Percentiles rank a stretch among this genome's conserved stretches.
phyloP scores from a whole-genome alignment of 2,113 vertebrate species.

The Canis aureus region DNA sequence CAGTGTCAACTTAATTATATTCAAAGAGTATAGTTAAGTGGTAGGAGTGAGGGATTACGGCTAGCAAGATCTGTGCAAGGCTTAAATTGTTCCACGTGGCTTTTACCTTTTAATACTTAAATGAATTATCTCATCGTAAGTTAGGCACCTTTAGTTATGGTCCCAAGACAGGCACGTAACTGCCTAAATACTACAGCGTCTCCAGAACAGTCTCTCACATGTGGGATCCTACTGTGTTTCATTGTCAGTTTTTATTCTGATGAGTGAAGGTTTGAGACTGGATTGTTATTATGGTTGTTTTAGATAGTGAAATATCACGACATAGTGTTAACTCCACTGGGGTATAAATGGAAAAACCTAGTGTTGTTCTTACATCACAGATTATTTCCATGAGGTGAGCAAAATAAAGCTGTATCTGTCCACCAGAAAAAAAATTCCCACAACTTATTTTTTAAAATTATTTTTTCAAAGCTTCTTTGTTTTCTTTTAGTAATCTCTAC shows the following conservation, averaged over 20 bases:
- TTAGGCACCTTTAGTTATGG: neutral
- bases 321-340: neutral
- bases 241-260: neutral
- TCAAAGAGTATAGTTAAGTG: too few relatives aligned
- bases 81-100: accelerated
- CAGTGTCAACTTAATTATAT: neutral
- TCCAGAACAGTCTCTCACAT: neutral
- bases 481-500: neutral
- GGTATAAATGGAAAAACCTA: too few relatives aligned
- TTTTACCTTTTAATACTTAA: neutral
- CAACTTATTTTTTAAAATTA: neutral
- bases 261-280: neutral
- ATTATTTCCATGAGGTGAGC: neutral
- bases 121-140: neutral
- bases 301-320: neutral
- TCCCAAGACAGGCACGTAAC: neutral
- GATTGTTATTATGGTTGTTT: neutral
- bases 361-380: neutral
- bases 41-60: neutral
- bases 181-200: neutral
- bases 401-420: neutral
- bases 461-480: neutral
- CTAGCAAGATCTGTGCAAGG: neutral
- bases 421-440: neutral
- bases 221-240: neutral